These are phyloP conservation scores for Oxycera nigricornis DNA, from an alignment of 2,888 invertebrate species.

Conservation along the genomic window DNA sequence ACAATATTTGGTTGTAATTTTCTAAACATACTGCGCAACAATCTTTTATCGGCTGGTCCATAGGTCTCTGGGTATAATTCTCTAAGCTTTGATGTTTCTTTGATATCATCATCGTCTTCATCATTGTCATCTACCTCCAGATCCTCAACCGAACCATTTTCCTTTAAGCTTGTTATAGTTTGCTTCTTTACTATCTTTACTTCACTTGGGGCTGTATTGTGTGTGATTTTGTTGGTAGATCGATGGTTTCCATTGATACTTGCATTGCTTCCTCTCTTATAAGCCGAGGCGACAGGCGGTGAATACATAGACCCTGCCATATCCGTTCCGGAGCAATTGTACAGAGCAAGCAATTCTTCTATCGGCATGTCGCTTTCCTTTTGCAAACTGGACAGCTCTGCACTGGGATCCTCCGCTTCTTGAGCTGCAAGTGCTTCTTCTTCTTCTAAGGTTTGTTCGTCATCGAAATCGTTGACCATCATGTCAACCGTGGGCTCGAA, in stretches of 20 bases:
- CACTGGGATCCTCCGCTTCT: constrained; percentile 82
- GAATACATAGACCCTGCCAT: neutral
- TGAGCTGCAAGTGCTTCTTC: constrained; percentile 94
- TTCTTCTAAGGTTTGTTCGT: constrained; percentile 95
- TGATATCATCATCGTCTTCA: constrained; percentile 51
- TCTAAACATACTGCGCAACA: constrained; percentile 63
- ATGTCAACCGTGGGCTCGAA: constrained; percentile 95
- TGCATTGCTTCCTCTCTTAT: neutral
- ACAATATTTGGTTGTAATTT: neutral
- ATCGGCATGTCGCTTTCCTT: constrained; percentile 96
- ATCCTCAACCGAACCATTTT: constrained; percentile 37
- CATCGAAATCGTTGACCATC: constrained; percentile 97
- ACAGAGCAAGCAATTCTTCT: constrained; percentile 89
- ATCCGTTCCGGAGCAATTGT: constrained; percentile 68
- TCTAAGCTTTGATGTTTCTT: constrained; percentile 63
- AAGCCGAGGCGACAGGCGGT: neutral
- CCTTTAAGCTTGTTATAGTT: constrained; percentile 49
- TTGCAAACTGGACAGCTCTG: constrained; percentile 87
- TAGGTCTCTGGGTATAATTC: constrained; percentile 63
- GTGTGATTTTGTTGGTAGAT: constrained; percentile 36
- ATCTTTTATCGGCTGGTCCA: constrained; percentile 62
- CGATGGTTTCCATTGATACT: neutral
- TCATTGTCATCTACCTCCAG: constrained; percentile 47
- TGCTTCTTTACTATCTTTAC: constrained; percentile 53
- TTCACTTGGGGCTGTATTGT: constrained; percentile 60